Evolutionary conservation across 92 coral and sea anemone species (phyloP), one percentile per base, ranked within the genome.

Genomic region (Porites rus): DNA sequence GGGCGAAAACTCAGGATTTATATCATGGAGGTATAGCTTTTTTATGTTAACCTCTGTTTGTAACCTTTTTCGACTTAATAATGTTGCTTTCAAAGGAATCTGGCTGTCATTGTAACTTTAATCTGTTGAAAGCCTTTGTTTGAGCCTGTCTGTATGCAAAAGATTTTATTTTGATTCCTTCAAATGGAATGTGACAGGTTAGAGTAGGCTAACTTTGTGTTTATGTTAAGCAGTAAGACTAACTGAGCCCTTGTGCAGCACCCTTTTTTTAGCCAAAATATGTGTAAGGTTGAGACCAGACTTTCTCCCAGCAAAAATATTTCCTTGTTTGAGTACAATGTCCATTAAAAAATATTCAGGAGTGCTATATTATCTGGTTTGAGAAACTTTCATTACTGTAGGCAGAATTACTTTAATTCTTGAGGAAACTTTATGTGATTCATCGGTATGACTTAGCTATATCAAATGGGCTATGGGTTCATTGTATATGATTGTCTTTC

Each of bases 21-120:
- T 51, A 58, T 83, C 28, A 83, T 83, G 87, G 87, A 83, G 87
- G 80, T 83, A 74, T 72, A 74, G 52, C 59, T 69, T 6, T 21
- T 43, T 54, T 14, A 17, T 21, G 7, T 58, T 12, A 18, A 9
- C 7, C 16, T 60, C 25, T 71, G 31, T 69, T 81, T 52, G 10
- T 21, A n/a, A 53, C 25, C 31, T 54, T 69, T 22, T 81, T 56
- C n/a, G 58, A 38, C 53, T 3, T 17, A 22, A 24, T 76, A 16
- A 12, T 31, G 67, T 56, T 51, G 16, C 20, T 31, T 6, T 24
- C 0, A 62, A 16, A 62, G n/a, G n/a, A n/a, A 28, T 71, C 46
- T 22, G 8, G 72, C 22, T 38, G 17, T 13, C 13, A 46, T 65
- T 16, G 24, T n/a, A 46, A 43, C 52, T 46, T 22, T 25, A 22